Evolutionary conservation across 2,797 vertebrate genomes (phyloP).

Genomic region (Molossus molossus): DNA sequence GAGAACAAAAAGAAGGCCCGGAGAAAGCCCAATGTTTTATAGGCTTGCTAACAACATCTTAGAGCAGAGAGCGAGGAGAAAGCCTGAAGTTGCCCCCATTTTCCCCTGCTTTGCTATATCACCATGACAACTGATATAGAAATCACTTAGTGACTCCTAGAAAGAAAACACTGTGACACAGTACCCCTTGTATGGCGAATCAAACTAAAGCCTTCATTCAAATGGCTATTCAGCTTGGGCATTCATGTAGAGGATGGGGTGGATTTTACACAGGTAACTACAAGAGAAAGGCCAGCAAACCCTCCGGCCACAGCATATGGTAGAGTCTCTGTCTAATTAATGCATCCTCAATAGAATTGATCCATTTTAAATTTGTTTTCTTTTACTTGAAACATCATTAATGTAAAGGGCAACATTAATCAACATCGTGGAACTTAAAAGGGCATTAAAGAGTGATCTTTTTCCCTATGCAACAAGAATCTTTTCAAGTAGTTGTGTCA

Average conservation of each 20-base stretch:
- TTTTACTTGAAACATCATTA: conserved; percentile 94
- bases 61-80: conserved; percentile 93
- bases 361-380: conserved; percentile 95
- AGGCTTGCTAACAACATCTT: conserved; percentile 94
- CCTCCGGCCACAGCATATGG: conserved; percentile 93
- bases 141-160: conserved; percentile 98
- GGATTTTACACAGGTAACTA: conserved; percentile 95
- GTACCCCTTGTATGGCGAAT: conserved; percentile 96
- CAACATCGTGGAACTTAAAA: conserved; percentile 93
- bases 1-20: conserved; percentile 93
- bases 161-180: conserved; percentile 98
- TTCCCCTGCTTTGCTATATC: conserved; percentile 95
- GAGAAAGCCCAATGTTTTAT: conserved; percentile 94
- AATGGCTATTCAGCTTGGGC: conserved; percentile 95
- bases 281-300: conserved; percentile 93
- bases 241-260: conserved; percentile 95
- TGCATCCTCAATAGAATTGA: conserved; percentile 93
- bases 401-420: conserved; percentile 95
- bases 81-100: conserved; percentile 97
- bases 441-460: conserved; percentile 93
- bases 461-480: conserved; percentile 87
- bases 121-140: conserved; percentile 99
- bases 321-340: conserved; percentile 93
- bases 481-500: conserved; percentile 91
- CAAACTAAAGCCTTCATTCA: conserved; percentile 96